Percentiles rank a stretch among this genome's conserved stretches.
Conservation (phyloP, 2,888 invertebrate species). For the Oasisia sp. region DNA sequence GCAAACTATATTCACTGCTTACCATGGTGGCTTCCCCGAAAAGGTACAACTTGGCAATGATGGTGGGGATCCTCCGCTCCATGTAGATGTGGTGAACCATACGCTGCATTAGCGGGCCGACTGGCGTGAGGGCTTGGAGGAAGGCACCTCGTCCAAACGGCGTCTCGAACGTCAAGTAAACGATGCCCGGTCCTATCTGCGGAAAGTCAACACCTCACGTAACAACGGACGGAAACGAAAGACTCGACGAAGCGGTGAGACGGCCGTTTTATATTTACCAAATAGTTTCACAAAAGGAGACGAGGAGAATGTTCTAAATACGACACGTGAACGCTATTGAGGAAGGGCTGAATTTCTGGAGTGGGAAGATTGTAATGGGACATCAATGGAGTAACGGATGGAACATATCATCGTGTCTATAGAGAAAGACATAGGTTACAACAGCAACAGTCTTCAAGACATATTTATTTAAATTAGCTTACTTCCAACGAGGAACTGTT, state of each 20-base stretch:
- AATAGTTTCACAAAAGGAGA: not conserved
- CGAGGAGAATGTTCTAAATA: not conserved
- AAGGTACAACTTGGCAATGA: slow-evolving; percentile 75
- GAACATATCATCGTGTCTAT: too few species aligned
- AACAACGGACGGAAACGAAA: not conserved
- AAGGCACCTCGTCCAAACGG: slow-evolving; percentile 71
- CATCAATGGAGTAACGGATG: too few species aligned
- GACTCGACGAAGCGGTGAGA: not conserved
- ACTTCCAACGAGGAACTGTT: too few species aligned
- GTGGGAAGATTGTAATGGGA: too few species aligned
- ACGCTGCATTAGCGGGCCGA: slow-evolving; percentile 80
- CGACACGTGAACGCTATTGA: not conserved
- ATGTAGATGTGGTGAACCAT: slow-evolving; percentile 83
- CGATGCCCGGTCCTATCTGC: slow-evolving; percentile 74
- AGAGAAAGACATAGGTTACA: too few species aligned
- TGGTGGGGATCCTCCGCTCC: slow-evolving; percentile 70
- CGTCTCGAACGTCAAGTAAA: slow-evolving; percentile 75
- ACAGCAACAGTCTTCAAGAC: too few species aligned
- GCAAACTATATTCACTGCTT: slow-evolving; percentile 32
- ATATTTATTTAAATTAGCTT: too few species aligned
- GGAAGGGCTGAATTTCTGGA: not conserved
- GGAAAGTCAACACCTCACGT: not conserved
- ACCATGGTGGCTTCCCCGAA: slow-evolving; percentile 73
- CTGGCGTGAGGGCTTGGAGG: slow-evolving; percentile 82
- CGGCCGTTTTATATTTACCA: not conserved